These are phyloP conservation scores for Heliconius hermathena DNA, from an alignment of 1,140 invertebrate genomes.

Conservation along the genomic window DNA sequence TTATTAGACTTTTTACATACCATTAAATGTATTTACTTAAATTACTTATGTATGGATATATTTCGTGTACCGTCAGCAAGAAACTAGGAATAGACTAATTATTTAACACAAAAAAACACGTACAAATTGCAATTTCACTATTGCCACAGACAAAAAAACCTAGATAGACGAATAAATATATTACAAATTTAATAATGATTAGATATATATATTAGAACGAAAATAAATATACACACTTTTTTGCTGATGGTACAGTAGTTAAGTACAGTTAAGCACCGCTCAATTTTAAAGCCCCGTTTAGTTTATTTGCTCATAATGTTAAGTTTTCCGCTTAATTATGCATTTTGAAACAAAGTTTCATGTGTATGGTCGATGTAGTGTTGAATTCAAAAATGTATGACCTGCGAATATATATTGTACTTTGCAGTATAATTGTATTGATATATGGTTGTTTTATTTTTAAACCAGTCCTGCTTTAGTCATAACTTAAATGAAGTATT, in stretches of 20 bases:
- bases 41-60: neutral
- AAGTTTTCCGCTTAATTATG: slow-evolving; percentile 21
- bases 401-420: slow-evolving; percentile 12
- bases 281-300: slow-evolving; percentile 21
- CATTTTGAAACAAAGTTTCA: slow-evolving; percentile 31
- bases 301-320: slow-evolving; percentile 26
- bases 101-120: neutral
- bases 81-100: neutral
- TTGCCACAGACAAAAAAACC: neutral
- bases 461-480: neutral
- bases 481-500: too few relatives aligned
- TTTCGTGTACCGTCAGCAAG: slow-evolving; percentile 2
- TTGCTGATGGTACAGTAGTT: slow-evolving; percentile 23
- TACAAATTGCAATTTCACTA: neutral
- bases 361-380: slow-evolving; percentile 1
- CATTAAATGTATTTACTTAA: slow-evolving; percentile 2
- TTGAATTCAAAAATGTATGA: slow-evolving; percentile 5
- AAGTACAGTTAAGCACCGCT: slow-evolving; percentile 16
- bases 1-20: slow-evolving; percentile 3
- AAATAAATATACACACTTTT: neutral
- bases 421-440: slow-evolving; percentile 23
- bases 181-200: neutral
- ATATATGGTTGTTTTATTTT: slow-evolving; percentile 20
- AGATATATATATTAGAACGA: too few relatives aligned
- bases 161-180: slow-evolving; percentile 6